These are phyloP conservation scores for Cinclus cinclus DNA, from an alignment of 2,113 vertebrate species.

Conservation along the genomic window DNA sequence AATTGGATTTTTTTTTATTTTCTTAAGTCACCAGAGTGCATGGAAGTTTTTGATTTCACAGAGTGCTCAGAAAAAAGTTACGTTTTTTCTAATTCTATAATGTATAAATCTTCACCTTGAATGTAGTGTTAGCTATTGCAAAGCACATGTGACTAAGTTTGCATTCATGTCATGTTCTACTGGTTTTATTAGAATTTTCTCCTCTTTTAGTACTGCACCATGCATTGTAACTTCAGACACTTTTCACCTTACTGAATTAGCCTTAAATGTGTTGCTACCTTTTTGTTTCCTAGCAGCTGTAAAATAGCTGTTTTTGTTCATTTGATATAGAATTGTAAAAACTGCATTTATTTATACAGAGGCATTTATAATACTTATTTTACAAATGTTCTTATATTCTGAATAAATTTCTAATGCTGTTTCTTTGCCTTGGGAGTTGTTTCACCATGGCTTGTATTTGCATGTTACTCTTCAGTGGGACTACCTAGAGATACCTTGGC, in stretches of 20 bases:
- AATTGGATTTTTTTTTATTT: neutral
- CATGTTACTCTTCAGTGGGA: neutral
- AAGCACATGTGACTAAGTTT: slow-evolving; percentile 63
- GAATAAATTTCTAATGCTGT: slow-evolving; percentile 83
- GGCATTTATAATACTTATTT: slow-evolving; percentile 85
- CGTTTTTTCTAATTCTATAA: slow-evolving; percentile 1
- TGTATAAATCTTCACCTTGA: slow-evolving; percentile 54
- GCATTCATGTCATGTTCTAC: slow-evolving; percentile 56
- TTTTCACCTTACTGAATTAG: slow-evolving; percentile 24
- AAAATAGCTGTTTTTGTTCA: slow-evolving; percentile 75
- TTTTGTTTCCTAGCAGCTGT: slow-evolving; percentile 74
- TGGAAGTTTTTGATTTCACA: slow-evolving; percentile 44
- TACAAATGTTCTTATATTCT: slow-evolving; percentile 86
- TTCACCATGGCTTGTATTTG: neutral
- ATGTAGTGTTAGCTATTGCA: slow-evolving; percentile 60
- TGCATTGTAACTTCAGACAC: slow-evolving; percentile 23
- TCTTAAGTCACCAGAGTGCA: slow-evolving; percentile 23
- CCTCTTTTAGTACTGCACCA: slow-evolving; percentile 37
- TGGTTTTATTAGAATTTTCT: slow-evolving; percentile 46
- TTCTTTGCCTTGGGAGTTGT: neutral
- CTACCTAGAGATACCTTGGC: neutral
- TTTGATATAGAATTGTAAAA: slow-evolving; percentile 82
- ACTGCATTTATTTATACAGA: slow-evolving; percentile 87
- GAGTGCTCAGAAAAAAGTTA: neutral
- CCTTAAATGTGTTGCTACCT: slow-evolving; percentile 60